Base-by-base conservation (phyloP, 2,797 vertebrate genomes). In the Sphenopsis melanotis region DNA sequence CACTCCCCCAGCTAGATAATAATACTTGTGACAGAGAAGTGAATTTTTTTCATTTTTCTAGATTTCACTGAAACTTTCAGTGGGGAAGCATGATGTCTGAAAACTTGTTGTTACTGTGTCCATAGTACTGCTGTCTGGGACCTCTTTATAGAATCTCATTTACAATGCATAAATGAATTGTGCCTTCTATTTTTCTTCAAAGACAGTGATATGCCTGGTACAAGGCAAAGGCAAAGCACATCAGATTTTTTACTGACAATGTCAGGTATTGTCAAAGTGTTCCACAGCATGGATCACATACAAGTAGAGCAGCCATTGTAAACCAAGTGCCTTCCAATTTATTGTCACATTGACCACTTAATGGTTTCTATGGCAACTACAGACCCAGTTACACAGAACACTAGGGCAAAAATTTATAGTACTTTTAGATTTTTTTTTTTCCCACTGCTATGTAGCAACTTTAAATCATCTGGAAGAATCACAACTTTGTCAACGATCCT, bases 301-400 rank as follows among this genome's bases (percentile, higher is more conserved):
- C 44, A 87, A 81, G 87, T 32, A 90, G 70, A 83, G 36, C 21
- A 85, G 61, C 11, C n/a, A 47, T 22, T 41, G 50, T 39, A 72
- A 87, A 81, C 53, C 22, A 59, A 72, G 41, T 49, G 36, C 36
- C 32, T 42, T 86, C 79, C 56, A 86, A 71, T 66, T 81, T 81
- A 69, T 50, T 56, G 72, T 90, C 87, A 70, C 37, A 22, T 37
- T 93, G 89, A 92, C 87, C 95, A 86, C 59, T 92, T 79, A n/a
- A n/a, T 39, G 21, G 77, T 93, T 94, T 93, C 95, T 86, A 88
- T 90, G 70, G 85, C 64, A 96, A 94, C 82, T 49, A 56, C 83
- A 60, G 59, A 46, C 50, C 77, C 1, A 15, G 71, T 77, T 84
- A 82, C 46, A 64, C 11, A 39, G 68, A 87, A 77, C 15, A 78